Base-by-base conservation (phyloP, 2,888 invertebrate species). In the Andrena praecox region DNA sequence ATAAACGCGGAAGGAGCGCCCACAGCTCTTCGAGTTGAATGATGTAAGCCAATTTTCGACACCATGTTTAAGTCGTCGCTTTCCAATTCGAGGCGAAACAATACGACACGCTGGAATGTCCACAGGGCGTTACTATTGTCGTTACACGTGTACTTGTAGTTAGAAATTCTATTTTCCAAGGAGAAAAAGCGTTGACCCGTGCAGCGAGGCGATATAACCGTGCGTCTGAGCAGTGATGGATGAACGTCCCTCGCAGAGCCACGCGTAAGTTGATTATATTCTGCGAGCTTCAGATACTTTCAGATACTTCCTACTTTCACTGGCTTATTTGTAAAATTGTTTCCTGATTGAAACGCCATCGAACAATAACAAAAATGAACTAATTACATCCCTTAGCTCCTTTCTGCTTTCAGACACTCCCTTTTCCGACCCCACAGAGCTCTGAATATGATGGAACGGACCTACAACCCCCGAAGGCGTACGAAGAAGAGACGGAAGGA, bases 11-110 rank as follows among this genome's bases (percentile, higher is more conserved):
- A 54, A 63, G 50, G 74, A 71, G 76, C 54, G 72, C 66, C 85
- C 75, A 60, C 79, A 85, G 66, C 12, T 6, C 7, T 29, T n/a
- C 29, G 81, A 69, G 59, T 83, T 80, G 75, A 85, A 85, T 70
- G 68, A 2, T 8, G 20, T 16, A 20, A 33, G 74, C 80, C 59
- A 85, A 88, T 82, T 86, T 82, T 69, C 50, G 66, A 12, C 1
- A 2, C 0, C 10, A 10, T n/a, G 7, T n/a, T 27, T 8, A n/a
- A 2, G 48, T 35, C 10, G n/a, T 31, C 24, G 42, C 29, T 20
- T 48, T 27, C 56, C 3, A 3, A n/a, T 59, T 20, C 42, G 56
- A 5, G 6, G 3, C 12, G 12, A 1, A 16, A 4, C n/a, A 10
- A 42, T 20, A 54, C 16, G 8, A 3, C 2, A 0, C n/a, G 7